A percentile compares a stretch with the other conserved stretches of the same genome.
Evolutionary conservation across 1,140 invertebrate genomes (phyloP).

Genomic region (Cylas formicarius): DNA sequence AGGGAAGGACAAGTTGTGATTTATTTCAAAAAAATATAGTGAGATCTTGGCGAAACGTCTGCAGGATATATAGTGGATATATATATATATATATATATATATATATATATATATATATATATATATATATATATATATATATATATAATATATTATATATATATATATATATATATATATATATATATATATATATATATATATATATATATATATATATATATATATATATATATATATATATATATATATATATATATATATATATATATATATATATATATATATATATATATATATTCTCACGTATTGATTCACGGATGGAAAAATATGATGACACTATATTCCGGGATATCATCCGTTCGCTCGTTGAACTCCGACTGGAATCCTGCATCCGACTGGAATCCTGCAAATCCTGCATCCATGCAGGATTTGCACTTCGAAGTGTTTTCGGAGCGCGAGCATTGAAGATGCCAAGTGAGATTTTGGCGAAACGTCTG

Average conservation of each 20-base stretch:
- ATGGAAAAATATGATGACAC: too few relatives aligned
- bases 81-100: slow-evolving; percentile 7
- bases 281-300: slow-evolving; percentile 8
- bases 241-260: slow-evolving; percentile 5
- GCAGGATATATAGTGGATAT: neutral
- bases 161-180: slow-evolving; percentile 7
- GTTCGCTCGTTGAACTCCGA: too few relatives aligned
- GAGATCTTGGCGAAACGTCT: neutral
- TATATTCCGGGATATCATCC: too few relatives aligned
- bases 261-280: slow-evolving; percentile 11
- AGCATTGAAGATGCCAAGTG: too few relatives aligned
- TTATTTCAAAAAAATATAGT: too few relatives aligned
- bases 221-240: slow-evolving; percentile 6
- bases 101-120: slow-evolving; percentile 7
- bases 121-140: slow-evolving; percentile 5
- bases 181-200: slow-evolving; percentile 7
- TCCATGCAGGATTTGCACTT: too few relatives aligned
- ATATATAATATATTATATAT: slow-evolving; percentile 1
- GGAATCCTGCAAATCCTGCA: too few relatives aligned
- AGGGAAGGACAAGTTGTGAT: too few relatives aligned
- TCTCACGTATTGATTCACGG: neutral
- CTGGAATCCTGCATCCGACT: too few relatives aligned
- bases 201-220: slow-evolving; percentile 7
- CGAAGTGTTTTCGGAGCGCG: too few relatives aligned
- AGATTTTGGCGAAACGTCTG: too few relatives aligned